Evolutionary conservation across 2,797 vertebrate genomes (phyloP).

Genomic region (Leptodactylus fallax): DNA sequence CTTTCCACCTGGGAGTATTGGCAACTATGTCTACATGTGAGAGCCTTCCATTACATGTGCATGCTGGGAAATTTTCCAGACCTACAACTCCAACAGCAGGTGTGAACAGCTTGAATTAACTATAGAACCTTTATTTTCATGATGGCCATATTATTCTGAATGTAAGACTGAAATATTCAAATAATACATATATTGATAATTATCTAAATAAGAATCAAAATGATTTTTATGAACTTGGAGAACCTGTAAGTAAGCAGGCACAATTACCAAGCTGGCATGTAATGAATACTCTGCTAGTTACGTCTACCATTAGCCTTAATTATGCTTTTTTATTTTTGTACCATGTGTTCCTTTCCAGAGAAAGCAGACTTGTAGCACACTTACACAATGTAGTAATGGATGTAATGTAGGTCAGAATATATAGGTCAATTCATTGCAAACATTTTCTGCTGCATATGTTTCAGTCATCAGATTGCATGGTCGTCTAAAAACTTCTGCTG

Average conservation of each 20-base stretch:
- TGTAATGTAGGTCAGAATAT: conserved; percentile 61
- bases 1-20: too few relatives aligned
- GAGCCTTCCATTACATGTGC: too few relatives aligned
- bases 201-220: not conserved
- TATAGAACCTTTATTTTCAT: not conserved
- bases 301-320: conserved; percentile 45
- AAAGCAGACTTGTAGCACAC: conserved; percentile 27
- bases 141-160: not conserved
- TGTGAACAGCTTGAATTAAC: too few relatives aligned
- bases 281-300: conserved; percentile 7
- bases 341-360: conserved; percentile 9
- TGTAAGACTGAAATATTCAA: not conserved
- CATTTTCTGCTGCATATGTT: conserved; percentile 46
- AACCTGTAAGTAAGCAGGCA: not conserved
- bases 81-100: too few relatives aligned
- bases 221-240: not conserved
- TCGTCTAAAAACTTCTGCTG: conserved; percentile 48
- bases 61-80: too few relatives aligned
- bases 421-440: conserved; percentile 55
- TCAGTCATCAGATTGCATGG: conserved; percentile 47
- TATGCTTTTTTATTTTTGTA: conserved; percentile 30
- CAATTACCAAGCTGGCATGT: conserved; percentile 7
- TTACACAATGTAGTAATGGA: conserved; percentile 52
- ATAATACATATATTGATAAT: not conserved
- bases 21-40: too few relatives aligned